These are phyloP conservation scores for Petaurus breviceps DNA, from an alignment of 2,113 vertebrate species.

Conservation along the genomic window DNA sequence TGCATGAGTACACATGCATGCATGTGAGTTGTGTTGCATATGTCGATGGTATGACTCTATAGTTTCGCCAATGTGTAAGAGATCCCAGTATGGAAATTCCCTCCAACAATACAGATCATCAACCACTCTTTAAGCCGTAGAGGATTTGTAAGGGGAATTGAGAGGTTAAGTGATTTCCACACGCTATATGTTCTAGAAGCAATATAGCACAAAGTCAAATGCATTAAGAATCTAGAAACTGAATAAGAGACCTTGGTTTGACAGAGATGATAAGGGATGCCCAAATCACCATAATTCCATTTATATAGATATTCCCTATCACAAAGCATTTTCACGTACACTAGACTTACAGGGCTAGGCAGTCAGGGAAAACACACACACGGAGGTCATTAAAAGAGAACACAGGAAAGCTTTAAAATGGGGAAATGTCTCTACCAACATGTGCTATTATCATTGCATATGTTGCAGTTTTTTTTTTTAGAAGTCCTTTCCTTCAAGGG, in stretches of 20 bases:
- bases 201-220: background rate
- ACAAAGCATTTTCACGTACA: background rate
- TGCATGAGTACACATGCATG: background rate
- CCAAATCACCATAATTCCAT: background rate
- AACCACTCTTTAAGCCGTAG: background rate
- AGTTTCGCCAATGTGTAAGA: background rate
- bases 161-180: background rate
- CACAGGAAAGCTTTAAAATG: too few relatives aligned
- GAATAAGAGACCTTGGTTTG: background rate
- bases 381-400: too few relatives aligned
- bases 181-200: background rate
- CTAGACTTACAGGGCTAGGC: background rate
- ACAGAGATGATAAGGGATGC: background rate
- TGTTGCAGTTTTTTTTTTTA: too few relatives aligned
- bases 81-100: background rate
- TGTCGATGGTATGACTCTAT: background rate
- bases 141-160: background rate
- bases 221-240: background rate
- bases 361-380: background rate
- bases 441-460: too few relatives aligned
- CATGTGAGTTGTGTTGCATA: too few relatives aligned
- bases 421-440: too few relatives aligned
- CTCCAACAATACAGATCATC: background rate
- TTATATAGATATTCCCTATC: background rate
- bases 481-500: too few relatives aligned